Evolutionary conservation across 2,113 vertebrate species (phyloP), one percentile per base, ranked within the genome.

Genomic region (Cottus gobio): DNA sequence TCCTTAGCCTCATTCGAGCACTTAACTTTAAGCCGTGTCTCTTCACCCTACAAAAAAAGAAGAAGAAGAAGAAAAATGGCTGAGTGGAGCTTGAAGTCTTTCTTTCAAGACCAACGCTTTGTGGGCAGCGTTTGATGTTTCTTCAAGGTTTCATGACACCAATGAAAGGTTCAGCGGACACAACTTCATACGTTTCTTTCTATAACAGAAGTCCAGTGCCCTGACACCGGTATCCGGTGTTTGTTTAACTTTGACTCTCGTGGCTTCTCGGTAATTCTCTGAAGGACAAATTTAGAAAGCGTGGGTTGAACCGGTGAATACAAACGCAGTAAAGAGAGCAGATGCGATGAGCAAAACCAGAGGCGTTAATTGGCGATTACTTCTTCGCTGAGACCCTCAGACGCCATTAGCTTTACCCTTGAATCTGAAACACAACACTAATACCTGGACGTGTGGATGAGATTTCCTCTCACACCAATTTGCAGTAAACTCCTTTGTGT

Each of bases 231-330:
- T 36, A 44, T 67, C 22, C 4, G 15, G 72, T 39, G 26, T 75
- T 79, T 79, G 52, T 68, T 26, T 15, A 85, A 79, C 65, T 80
- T 69, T 89, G 69, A 77, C 71, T 82, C 81, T 85, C 61, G n/a
- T 75, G 65, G 48, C 46, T 58, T 30, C 72, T 91, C 57, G 75
- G 79, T 87, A 84, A 88, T 86, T 85, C 75, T 77, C 72, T 77
- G 82, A 92, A 91, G 90, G 90, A 82, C 81, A 80, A 80, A 83
- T 80, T 80, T 64, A 79, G 63, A 82, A 80, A 82, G 75, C 58
- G 48, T 37, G 69, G 64, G 36, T 69, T 85, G 66, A 71, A 75
- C 2, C 48, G 76, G 58, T 7, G 22, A 74, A 79, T 61, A 46
- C 60, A 79, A 86, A 75, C 65, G 72, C 57, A 67, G 5, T 62